phyloP scores from a whole-genome alignment of 1,140 invertebrate species.

The Drosophila cardini region DNA sequence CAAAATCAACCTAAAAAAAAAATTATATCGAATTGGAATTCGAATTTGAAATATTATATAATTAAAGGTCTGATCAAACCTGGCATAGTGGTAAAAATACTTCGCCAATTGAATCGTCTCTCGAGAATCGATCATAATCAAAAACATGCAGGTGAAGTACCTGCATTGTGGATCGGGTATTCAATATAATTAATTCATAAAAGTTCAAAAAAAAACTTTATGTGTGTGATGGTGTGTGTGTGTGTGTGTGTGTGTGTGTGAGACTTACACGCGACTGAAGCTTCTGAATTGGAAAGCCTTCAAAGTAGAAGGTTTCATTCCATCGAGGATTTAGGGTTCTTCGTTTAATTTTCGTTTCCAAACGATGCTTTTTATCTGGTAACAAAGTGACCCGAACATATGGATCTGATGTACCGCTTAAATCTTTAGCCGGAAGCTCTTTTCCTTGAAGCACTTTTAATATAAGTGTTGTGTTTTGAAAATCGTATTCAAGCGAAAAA shows the following conservation, averaged over 20 bases:
- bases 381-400: constrained; percentile 96
- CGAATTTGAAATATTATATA: too few relatives aligned
- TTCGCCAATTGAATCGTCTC: constrained; percentile 98
- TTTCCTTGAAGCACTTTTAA: constrained; percentile 97
- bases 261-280: constrained; percentile 91
- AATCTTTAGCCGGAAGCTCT: constrained; percentile 96
- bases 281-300: constrained; percentile 97
- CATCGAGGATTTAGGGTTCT: constrained; percentile 97
- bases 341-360: constrained; percentile 98
- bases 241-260: background rate
- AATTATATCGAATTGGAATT: too few relatives aligned
- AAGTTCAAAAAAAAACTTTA: too few relatives aligned
- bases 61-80: constrained; percentile 88
- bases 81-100: constrained; percentile 96
- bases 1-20: constrained; percentile 94
- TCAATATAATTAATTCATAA: background rate
- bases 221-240: too few relatives aligned
- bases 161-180: constrained; percentile 81
- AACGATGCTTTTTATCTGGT: constrained; percentile 97
- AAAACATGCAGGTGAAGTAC: constrained; percentile 97
- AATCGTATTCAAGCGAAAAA: constrained; percentile 97
- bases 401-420: constrained; percentile 96
- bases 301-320: constrained; percentile 99
- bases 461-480: constrained; percentile 96
- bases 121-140: constrained; percentile 97